These are phyloP conservation scores for Eristalis arbustorum DNA, from an alignment of 2,888 invertebrate species.

Conservation along the genomic window DNA sequence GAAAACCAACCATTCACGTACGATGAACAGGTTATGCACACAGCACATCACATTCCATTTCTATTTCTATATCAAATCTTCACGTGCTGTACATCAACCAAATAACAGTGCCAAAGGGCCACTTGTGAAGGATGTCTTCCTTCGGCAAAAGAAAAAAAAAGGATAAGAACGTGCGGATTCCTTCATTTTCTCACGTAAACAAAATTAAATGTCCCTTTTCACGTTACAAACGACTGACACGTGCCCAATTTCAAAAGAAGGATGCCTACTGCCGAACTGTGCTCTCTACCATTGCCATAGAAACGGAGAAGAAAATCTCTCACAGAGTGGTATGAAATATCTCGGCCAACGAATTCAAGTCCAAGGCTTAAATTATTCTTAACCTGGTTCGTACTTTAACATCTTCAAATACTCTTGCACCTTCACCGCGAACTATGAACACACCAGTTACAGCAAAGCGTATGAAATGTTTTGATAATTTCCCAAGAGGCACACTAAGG, in stretches of 20 bases:
- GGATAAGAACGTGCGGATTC: background rate
- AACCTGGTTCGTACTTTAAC: background rate
- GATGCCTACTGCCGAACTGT: background rate
- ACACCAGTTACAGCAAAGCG: background rate
- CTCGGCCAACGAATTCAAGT: background rate
- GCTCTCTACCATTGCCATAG: background rate
- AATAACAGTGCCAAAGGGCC: background rate
- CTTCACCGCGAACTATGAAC: background rate
- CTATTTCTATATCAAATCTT: background rate
- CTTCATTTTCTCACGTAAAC: background rate
- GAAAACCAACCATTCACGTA: background rate
- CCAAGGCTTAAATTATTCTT: background rate
- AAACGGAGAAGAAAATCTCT: background rate
- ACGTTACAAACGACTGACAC: background rate
- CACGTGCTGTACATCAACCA: background rate
- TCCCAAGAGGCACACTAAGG: background rate
- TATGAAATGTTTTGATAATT: constrained; percentile 7
- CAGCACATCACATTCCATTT: background rate
- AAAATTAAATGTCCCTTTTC: constrained; percentile 2
- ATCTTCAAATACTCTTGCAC: background rate
- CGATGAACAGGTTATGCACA: background rate
- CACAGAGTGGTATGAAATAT: background rate
- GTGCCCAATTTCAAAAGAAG: background rate
- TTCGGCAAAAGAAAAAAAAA: background rate
- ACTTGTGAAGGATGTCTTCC: background rate